Evolutionary conservation across 2,888 invertebrate species (phyloP).

Genomic region (Teleiodes luculella): DNA sequence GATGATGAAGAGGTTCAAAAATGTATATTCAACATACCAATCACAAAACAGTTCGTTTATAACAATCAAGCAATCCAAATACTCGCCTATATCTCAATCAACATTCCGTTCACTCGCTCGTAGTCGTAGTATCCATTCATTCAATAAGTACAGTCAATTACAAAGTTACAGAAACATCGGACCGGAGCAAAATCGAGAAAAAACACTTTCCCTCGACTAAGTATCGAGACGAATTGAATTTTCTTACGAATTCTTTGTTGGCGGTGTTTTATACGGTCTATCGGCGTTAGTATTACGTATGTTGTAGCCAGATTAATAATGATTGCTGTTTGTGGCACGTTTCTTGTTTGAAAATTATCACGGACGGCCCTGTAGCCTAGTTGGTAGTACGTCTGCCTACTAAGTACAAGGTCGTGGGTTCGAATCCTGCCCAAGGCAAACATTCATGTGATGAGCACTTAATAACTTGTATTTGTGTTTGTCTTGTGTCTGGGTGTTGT

Average conservation of each 20-base stretch:
- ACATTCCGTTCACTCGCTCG: constrained; percentile 9
- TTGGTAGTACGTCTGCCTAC: too few relatives aligned
- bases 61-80: not conserved
- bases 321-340: not conserved
- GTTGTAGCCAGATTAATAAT: not conserved
- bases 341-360: too few relatives aligned
- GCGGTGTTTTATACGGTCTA: constrained; percentile 22
- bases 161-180: constrained; percentile 13
- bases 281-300: constrained; percentile 12
- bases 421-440: too few relatives aligned
- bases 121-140: too few relatives aligned
- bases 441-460: too few relatives aligned
- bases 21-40: not conserved
- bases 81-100: not conserved
- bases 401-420: too few relatives aligned
- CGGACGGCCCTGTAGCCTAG: too few relatives aligned
- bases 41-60: not conserved
- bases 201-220: constrained; percentile 38
- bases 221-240: constrained; percentile 37
- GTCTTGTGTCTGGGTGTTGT: too few relatives aligned
- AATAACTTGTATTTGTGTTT: too few relatives aligned
- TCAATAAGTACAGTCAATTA: constrained; percentile 13
- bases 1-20: too few relatives aligned
- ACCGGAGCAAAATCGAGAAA: constrained; percentile 21
- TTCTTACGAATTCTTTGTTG: constrained; percentile 37